Percentiles rank a stretch among this genome's conserved stretches.
Conservation (phyloP, 2,888 invertebrate genomes). For the Baronia brevicornis region DNA sequence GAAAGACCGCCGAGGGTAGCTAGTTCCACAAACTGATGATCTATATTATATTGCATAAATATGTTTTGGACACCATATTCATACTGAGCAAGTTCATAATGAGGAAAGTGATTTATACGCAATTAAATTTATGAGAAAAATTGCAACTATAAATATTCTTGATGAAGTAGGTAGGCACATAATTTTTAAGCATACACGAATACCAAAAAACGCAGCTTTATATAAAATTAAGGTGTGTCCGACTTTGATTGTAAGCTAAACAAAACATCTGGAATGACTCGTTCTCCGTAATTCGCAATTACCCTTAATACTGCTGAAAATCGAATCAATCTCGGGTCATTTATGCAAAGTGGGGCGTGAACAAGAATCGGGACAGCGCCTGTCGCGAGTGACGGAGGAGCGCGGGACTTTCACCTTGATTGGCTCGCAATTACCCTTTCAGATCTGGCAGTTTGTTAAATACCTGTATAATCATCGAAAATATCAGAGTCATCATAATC, state of each 20-base stretch:
- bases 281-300: constrained; percentile 5
- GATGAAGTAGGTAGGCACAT: background rate
- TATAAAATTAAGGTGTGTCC: no score
- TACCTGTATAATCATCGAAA: constrained; percentile 24
- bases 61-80: constrained; percentile 3
- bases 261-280: no score
- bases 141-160: constrained; percentile 7
- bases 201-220: constrained; percentile 10
- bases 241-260: no score
- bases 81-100: no score
- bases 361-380: constrained; percentile 19
- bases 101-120: no score
- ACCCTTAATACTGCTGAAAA: background rate
- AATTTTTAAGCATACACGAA: background rate
- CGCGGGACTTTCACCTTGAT: constrained; percentile 51
- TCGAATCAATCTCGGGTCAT: constrained; percentile 11
- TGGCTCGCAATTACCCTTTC: constrained; percentile 46
- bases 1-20: no score
- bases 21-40: background rate
- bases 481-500: constrained; percentile 4
- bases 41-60: constrained; percentile 1
- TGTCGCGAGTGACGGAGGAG: constrained; percentile 14
- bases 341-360: constrained; percentile 20
- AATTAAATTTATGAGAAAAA: constrained; percentile 7
- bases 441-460: constrained; percentile 32